Conservation (phyloP, 1,140 invertebrate species). For the Pachypeltis micranthus region DNA sequence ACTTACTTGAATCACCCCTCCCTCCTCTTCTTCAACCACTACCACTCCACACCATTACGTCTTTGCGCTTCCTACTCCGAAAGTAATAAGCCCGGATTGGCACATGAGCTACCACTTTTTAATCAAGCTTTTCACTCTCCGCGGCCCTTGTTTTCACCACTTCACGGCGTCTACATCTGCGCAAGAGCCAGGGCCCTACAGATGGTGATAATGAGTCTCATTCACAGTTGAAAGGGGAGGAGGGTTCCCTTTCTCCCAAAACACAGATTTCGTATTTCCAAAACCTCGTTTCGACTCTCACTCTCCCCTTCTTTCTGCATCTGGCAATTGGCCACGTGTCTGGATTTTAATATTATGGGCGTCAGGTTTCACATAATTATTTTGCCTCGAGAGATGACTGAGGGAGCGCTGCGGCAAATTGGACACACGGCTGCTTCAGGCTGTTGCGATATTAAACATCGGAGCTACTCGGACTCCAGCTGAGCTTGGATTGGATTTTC, state of each 20-base stretch:
- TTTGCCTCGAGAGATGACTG: too few relatives aligned
- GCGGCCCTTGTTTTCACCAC: not conserved
- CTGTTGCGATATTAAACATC: too few relatives aligned
- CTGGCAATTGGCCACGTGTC: not conserved
- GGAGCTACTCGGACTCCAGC: too few relatives aligned
- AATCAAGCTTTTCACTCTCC: not conserved
- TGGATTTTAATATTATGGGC: conserved; percentile 1
- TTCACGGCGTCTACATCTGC: not conserved
- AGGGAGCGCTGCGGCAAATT: too few relatives aligned
- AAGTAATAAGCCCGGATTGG: conserved; percentile 9
- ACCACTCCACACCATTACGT: too few relatives aligned
- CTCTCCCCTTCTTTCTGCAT: not conserved
- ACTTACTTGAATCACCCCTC: not conserved
- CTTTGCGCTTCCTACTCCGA: not conserved
- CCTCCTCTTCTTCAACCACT: not conserved
- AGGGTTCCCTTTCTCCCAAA: not conserved
- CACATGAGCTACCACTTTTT: conserved; percentile 4
- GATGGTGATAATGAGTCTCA: conserved; percentile 1
- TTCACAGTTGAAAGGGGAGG: not conserved
- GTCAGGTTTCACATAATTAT: conserved; percentile 4
- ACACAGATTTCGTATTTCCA: not conserved
- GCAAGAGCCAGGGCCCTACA: not conserved
- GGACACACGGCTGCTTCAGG: too few relatives aligned
- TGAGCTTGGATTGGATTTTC: too few relatives aligned
- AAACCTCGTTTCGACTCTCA: not conserved